phyloP scores from a whole-genome alignment of 2,888 invertebrate genomes.

The Drosophila hamatofila region DNA sequence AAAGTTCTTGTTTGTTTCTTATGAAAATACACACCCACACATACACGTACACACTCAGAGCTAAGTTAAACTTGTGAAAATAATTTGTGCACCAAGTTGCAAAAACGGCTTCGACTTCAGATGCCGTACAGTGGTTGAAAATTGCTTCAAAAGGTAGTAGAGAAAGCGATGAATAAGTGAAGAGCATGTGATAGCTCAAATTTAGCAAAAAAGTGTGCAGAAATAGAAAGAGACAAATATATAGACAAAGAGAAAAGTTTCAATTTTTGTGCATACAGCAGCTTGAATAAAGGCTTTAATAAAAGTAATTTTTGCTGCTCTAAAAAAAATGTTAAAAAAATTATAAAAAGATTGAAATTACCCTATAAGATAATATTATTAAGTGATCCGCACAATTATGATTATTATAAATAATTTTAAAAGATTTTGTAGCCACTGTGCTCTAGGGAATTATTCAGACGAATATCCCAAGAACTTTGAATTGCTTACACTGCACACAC shows the following conservation, averaged over 20 bases:
- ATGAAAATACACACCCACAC: conserved; percentile 55
- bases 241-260: too few species aligned
- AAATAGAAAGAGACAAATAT: too few species aligned
- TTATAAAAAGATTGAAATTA: background rate
- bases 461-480: conserved; percentile 47
- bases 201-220: too few species aligned
- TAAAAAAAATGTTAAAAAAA: too few species aligned
- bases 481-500: conserved; percentile 43
- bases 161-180: conserved; percentile 5
- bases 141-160: too few species aligned
- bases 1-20: conserved; percentile 79
- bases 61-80: conserved; percentile 66
- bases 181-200: too few species aligned
- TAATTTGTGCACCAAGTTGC: conserved; percentile 67
- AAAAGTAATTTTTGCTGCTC: too few species aligned
- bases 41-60: conserved; percentile 19
- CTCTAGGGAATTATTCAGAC: conserved; percentile 43
- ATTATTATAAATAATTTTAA: background rate
- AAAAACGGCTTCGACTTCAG: conserved; percentile 28
- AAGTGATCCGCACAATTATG: background rate
- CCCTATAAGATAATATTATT: too few species aligned
- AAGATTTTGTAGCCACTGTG: conserved; percentile 38
- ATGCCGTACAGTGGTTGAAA: conserved; percentile 32
- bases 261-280: too few species aligned
- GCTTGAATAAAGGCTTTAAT: too few species aligned